A percentile compares a stretch with the other conserved stretches of the same genome.
Evolutionary conservation across 2,797 vertebrate species (phyloP).

Genomic region (Bradypodion ventrale): DNA sequence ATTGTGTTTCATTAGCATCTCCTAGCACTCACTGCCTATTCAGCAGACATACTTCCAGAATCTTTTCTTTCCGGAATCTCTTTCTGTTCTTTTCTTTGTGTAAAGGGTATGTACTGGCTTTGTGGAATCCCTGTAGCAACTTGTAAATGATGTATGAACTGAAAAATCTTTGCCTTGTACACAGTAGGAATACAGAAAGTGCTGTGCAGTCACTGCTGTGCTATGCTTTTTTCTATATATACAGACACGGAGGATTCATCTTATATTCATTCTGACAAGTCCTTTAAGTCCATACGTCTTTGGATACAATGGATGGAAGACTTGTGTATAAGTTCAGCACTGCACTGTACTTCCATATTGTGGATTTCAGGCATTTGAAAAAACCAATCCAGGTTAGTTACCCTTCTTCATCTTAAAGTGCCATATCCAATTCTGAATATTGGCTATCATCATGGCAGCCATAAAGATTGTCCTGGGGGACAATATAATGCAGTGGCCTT

Average conservation of each 20-base stretch:
- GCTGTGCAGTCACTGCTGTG: conserved; percentile 67
- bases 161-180: conserved; percentile 75
- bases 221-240: conserved; percentile 62
- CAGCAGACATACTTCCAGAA: conserved; percentile 49
- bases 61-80: conserved; percentile 53
- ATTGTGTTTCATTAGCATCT: conserved; percentile 51
- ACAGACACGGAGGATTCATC: conserved; percentile 60
- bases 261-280: conserved; percentile 64
- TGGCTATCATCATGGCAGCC: no score
- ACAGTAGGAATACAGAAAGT: conserved; percentile 75
- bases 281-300: conserved; percentile 59
- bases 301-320: conserved; percentile 31
- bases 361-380: conserved; percentile 7
- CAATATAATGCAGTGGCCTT: no score
- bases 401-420: no score
- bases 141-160: conserved; percentile 82
- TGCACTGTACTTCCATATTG: conserved; percentile 49
- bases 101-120: conserved; percentile 70
- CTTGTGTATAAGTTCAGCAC: conserved; percentile 29
- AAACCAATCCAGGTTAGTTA: neutral
- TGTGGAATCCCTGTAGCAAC: conserved; percentile 76
- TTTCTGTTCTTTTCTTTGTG: conserved; percentile 63
- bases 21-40: conserved; percentile 47
- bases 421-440: no score
- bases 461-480: no score